A percentile compares a stretch with the other conserved stretches of the same genome.
These are phyloP conservation scores for Phyllostomus hastatus DNA, from an alignment of 2,113 vertebrate genomes.

Conservation along the genomic window DNA sequence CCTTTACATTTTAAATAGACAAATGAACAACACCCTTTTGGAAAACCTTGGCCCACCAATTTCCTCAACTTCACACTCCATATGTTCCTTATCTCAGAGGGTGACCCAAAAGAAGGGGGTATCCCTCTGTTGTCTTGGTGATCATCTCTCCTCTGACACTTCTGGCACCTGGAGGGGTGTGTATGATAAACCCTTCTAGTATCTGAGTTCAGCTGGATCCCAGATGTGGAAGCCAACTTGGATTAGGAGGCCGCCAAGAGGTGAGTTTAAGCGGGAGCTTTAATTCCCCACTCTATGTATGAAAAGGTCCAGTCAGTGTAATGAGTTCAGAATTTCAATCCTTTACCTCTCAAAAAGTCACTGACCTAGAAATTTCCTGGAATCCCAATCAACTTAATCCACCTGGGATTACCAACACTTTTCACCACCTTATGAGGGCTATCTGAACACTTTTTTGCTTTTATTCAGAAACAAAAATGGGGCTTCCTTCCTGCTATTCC, in stretches of 20 bases:
- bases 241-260: not conserved
- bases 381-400: not conserved
- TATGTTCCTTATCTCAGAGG: not conserved
- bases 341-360: not conserved
- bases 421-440: not conserved
- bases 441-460: not conserved
- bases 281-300: not conserved
- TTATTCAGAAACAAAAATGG: not conserved
- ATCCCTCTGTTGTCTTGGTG: not conserved
- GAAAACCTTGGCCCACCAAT: not conserved
- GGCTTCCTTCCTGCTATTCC: not conserved
- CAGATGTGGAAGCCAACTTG: constrained; percentile 34
- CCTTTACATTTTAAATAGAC: not conserved
- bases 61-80: not conserved
- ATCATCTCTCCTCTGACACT: not conserved
- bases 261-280: not conserved
- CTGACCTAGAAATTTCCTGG: not conserved
- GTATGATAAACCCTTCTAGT: not conserved
- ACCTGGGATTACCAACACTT: not conserved
- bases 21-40: not conserved
- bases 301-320: not conserved
- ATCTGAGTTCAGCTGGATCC: constrained; percentile 38
- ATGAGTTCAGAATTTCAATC: not conserved
- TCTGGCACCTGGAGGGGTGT: not conserved
- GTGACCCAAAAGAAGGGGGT: not conserved